Conservation (phyloP, 2,113 vertebrate species). For the Ardeotis arabs region DNA sequence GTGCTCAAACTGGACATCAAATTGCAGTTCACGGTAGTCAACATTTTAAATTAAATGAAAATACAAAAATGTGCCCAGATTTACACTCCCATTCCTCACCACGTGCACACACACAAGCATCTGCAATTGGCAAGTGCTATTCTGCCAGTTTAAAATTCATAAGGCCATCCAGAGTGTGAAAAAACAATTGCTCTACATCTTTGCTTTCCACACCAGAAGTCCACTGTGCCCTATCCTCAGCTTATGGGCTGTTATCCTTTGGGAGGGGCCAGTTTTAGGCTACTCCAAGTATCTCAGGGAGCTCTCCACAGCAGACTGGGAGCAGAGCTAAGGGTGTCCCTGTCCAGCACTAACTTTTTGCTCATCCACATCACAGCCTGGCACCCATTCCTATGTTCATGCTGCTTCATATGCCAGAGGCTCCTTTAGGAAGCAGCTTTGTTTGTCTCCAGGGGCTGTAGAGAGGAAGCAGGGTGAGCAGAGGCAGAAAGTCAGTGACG, state of each 20-base stretch:
- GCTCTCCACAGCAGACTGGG: not conserved
- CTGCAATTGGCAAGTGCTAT: not conserved
- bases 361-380: not conserved
- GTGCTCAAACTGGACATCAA: not conserved
- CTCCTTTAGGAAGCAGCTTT: not conserved
- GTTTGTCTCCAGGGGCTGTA: not conserved
- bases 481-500: not conserved
- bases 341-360: not conserved
- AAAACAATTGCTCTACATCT: not conserved
- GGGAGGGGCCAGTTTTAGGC: not conserved
- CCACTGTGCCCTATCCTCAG: not conserved
- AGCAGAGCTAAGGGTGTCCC: not conserved
- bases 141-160: not conserved
- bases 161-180: not conserved
- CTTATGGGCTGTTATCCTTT: not conserved
- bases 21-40: not conserved
- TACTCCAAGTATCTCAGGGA: not conserved
- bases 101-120: not conserved
- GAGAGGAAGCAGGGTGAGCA: not conserved
- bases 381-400: not conserved
- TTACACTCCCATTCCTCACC: not conserved
- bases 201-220: not conserved
- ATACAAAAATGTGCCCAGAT: not conserved
- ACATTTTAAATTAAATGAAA: not conserved
- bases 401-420: not conserved